phyloP scores from a whole-genome alignment of 2,113 vertebrate species.

The Python bivittatus region DNA sequence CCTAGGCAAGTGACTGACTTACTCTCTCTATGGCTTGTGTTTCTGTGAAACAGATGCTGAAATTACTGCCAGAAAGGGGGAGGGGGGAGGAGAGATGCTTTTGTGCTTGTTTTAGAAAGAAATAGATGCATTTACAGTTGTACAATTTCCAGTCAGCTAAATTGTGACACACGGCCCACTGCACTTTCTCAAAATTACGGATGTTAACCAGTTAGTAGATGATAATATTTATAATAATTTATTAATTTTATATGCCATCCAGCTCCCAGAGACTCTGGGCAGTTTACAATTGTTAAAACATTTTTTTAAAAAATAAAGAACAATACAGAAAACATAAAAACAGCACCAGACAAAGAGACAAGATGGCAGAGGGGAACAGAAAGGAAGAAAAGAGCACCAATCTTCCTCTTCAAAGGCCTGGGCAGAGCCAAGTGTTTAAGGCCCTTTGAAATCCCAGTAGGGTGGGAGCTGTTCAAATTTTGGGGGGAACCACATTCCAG shows the following conservation, averaged over 20 bases:
- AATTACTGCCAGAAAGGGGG: too few relatives aligned
- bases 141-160: background rate
- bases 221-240: background rate
- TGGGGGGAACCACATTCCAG: background rate
- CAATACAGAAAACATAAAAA: background rate
- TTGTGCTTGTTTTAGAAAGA: background rate
- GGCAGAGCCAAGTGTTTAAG: background rate
- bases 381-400: background rate
- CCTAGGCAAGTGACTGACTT: background rate
- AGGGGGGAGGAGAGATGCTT: background rate
- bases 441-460: background rate
- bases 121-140: background rate
- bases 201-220: background rate
- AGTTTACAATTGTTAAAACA: background rate
- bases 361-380: background rate
- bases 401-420: background rate
- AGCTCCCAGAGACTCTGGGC: background rate
- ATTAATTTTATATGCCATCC: background rate
- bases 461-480: background rate
- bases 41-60: background rate
- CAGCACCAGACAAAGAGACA: background rate
- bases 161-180: background rate
- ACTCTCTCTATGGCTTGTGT: background rate
- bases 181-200: background rate
- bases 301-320: background rate